These are phyloP conservation scores for Amphiprion percula DNA, from an alignment of 2,113 vertebrate species.

Conservation along the genomic window DNA sequence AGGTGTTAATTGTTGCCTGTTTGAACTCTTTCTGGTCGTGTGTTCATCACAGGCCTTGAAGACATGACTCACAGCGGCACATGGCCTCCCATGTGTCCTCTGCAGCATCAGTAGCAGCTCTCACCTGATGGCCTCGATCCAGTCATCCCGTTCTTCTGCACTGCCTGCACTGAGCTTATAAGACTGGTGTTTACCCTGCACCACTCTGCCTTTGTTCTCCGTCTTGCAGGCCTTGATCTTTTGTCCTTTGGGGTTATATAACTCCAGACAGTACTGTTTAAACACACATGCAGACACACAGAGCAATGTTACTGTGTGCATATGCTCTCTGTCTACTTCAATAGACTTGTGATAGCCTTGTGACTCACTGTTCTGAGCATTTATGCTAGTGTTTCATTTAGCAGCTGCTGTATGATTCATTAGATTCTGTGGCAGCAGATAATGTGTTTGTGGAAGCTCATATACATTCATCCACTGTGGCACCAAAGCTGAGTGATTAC, in stretches of 20 bases:
- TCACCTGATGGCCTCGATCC: slow-evolving; percentile 93
- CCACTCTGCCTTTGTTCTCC: slow-evolving; percentile 90
- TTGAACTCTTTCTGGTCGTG: neutral
- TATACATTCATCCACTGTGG: neutral
- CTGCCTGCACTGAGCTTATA: slow-evolving; percentile 92
- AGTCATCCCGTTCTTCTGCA: slow-evolving; percentile 88
- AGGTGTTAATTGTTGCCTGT: neutral
- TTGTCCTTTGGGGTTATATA: slow-evolving; percentile 90
- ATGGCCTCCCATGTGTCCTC: neutral
- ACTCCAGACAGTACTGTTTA: slow-evolving; percentile 91
- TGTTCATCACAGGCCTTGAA: neutral
- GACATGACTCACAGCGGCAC: neutral
- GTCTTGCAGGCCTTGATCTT: slow-evolving; percentile 98
- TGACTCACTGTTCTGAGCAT: slow-evolving; percentile 39
- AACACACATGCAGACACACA: slow-evolving; percentile 53
- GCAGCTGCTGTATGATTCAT: slow-evolving; percentile 42
- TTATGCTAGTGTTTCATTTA: neutral
- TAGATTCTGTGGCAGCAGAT: neutral
- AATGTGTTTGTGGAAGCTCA: neutral
- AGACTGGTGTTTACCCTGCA: slow-evolving; percentile 93
- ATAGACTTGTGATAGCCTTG: neutral
- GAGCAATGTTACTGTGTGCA: slow-evolving; percentile 5
- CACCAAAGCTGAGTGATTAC: slow-evolving; percentile 76
- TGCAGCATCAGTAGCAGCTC: neutral
- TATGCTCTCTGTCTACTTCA: slow-evolving; percentile 23